Evolutionary conservation across 1,140 invertebrate genomes (phyloP), one percentile per base, ranked within the genome.

Genomic region (Drosophila elegans): DNA sequence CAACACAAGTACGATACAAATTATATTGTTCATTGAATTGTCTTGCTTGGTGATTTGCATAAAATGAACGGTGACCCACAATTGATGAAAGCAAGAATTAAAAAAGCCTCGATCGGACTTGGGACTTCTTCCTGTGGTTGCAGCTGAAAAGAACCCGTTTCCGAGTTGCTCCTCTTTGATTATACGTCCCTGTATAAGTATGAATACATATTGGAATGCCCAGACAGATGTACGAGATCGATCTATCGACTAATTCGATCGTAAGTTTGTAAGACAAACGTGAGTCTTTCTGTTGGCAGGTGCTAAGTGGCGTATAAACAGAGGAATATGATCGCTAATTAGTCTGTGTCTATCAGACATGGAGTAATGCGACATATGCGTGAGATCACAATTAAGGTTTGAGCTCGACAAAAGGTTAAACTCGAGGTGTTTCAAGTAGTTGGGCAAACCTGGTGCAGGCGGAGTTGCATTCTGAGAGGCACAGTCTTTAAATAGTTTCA

Each of bases 261-360:
- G 34, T 21, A 16, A 11, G 32, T 38, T 55, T 39, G 39, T 41
- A 53, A 53, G 55, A 61, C 69, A 73, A 73, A 52, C 56, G 69
- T 74, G 69, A 73, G 41, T 45, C 54, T 60, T 32, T 73, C 39
- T 53, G 57, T 34, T 49, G 51, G 9, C 27, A n/a, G 38, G 53
- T 66, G 72, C 46, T 57, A 75, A 75, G 53, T 74, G 52, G 41
- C 32, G 9, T 42, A 64, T 55, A 74, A 74, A 48, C 59, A 74
- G 38, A 36, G 49, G 52, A 21, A 49, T 53, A 56, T 45, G 32
- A 64, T 63, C 72, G 59, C 72, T 74, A 74, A 74, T 74, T 74
- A 74, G 56, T 74, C 49, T 38, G 44, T 74, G 63, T 74, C 66
- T 38, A 63, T 49, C 45, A 69, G 67, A 56, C 52, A 49, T 69